Evolutionary conservation across 35 echinoderm and acorn worm species (phyloP), one percentile per base, ranked within the genome.

Genomic region (Heliocidaris tuberculata): DNA sequence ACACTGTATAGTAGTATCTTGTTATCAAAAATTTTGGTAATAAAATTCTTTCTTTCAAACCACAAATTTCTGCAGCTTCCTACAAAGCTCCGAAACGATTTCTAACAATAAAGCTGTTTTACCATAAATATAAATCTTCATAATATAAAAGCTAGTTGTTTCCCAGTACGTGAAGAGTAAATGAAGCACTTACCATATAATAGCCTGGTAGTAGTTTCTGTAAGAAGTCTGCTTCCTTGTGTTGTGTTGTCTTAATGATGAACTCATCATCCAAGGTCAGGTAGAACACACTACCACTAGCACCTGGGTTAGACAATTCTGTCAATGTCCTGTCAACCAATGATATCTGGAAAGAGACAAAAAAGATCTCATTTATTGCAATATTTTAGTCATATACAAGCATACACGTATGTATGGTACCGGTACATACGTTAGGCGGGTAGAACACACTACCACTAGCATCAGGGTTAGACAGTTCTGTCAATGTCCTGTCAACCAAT

Each of bases 211-310:
- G 95, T 70, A 99, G 93, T 90, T 99, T 99, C 95, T 99, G 98
- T 35, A 99, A 93, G 42, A 99, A 99, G 48, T 99, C 98, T 35
- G 97, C 98, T 56, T 99, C 98, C 94, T 99, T 99, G 87, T 99
- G 98, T 95, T 99, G 98, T 60, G 97, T 95, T 12, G 98, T 99
- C 95, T 99, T 99, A 48, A 99, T 96, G 86, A 99, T 99, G 86
- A 99, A 99, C 85, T 97, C 97, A 91, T 99, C 98, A 95, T 99
- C 98, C 93, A 96, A 88, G 31, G 98, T 96, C 7, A 99, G 95
- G 95, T 99, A 99, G 85, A 99, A 99, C 31, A 99, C 94, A 96
- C 98, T 99, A 12, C 98, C 98, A 93, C 98, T 99, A 70, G 98
- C 98, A 59, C 98, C 98, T 15, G 98, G 96, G 91, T 99, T 99